A percentile compares a stretch with the other conserved stretches of the same genome.
Conservation (phyloP, 2,113 vertebrate genomes). For the Rhinoderma darwinii region DNA sequence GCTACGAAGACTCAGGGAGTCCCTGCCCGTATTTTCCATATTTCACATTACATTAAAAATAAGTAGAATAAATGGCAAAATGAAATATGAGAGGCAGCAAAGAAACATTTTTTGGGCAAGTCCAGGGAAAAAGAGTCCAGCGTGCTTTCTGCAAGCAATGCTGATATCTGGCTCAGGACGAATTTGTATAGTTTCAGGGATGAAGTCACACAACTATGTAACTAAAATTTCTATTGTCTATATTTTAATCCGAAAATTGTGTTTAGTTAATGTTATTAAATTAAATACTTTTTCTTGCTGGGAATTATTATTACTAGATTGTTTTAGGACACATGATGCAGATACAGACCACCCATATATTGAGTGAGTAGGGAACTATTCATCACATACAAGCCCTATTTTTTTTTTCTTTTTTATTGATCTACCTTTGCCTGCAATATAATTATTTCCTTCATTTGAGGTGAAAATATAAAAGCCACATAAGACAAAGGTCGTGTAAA, state of each 20-base stretch:
- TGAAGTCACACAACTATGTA: slow-evolving; percentile 40
- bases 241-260: slow-evolving; percentile 36
- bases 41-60: slow-evolving; percentile 5
- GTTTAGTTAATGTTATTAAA: slow-evolving; percentile 55
- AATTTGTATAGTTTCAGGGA: slow-evolving; percentile 34
- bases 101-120: neutral
- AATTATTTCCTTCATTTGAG: neutral
- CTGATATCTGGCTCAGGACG: neutral
- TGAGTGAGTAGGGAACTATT: neutral
- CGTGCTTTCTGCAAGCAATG: neutral
- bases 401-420: neutral
- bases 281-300: slow-evolving; percentile 5
- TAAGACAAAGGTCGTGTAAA: no score
- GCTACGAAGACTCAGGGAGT: neutral
- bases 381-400: neutral
- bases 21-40: slow-evolving; percentile 22
- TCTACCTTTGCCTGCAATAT: neutral
- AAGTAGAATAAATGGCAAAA: neutral
- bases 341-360: neutral
- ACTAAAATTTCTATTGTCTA: slow-evolving; percentile 30
- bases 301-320: slow-evolving; percentile 15
- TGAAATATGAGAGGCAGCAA: slow-evolving; percentile 9
- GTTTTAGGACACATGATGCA: neutral
- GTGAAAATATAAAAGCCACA: neutral
- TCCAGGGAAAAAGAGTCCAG: neutral